phyloP scores from a whole-genome alignment of 2,888 invertebrate genomes.

The Stenodema calcarata region DNA sequence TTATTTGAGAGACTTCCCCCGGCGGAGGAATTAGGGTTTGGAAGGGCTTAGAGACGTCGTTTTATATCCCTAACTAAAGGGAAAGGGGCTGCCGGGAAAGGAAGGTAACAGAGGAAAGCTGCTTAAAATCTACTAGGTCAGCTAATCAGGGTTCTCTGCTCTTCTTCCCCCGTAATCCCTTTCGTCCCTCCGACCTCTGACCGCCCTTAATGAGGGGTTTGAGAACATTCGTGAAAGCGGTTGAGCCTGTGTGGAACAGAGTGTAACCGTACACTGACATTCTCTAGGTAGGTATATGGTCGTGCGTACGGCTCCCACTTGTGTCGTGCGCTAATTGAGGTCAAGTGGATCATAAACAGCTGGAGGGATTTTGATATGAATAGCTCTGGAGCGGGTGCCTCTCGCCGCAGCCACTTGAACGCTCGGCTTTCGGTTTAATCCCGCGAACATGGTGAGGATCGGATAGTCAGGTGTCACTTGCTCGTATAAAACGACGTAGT shows the following conservation, averaged over 20 bases:
- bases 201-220: constrained; percentile 8
- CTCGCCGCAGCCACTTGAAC: background rate
- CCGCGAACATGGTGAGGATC: background rate
- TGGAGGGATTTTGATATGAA: constrained; percentile 20
- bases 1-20: background rate
- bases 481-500: too few species aligned
- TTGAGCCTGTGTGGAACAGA: background rate
- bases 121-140: constrained; percentile 38
- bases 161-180: background rate
- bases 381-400: background rate
- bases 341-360: constrained; percentile 36
- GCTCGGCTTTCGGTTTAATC: background rate
- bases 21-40: background rate
- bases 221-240: background rate
- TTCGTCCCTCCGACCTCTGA: background rate
- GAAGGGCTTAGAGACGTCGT: background rate
- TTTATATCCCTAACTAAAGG: background rate
- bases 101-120: constrained; percentile 20
- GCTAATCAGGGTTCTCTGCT: constrained; percentile 27
- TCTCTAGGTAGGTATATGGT: background rate
- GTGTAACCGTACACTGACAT: background rate
- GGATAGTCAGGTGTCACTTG: background rate
- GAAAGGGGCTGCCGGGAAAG: background rate
- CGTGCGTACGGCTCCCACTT: background rate
- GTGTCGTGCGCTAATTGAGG: constrained; percentile 14